A percentile compares a stretch with the other conserved stretches of the same genome.
Evolutionary conservation across 2,113 vertebrate species (phyloP).

Genomic region (Nesogale talazaci): DNA sequence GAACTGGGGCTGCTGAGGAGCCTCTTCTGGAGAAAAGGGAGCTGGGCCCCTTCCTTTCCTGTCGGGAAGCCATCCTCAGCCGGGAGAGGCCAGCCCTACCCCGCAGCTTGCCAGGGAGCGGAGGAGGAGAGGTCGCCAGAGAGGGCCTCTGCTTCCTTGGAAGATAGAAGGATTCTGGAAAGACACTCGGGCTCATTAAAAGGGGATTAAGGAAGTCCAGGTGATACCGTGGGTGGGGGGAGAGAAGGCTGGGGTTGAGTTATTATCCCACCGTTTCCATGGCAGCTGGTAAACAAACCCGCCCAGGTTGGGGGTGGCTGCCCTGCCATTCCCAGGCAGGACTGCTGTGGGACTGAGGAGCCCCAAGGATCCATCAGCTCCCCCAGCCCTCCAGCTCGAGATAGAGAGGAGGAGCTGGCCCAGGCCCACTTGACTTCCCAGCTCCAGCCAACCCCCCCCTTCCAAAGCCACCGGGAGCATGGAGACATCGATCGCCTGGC

Average conservation of each 20-base stretch:
- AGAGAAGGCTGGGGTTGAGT: slow-evolving; percentile 57
- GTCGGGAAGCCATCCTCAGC: slow-evolving; percentile 50
- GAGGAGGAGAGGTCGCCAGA: slow-evolving; percentile 46
- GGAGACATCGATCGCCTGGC: too few relatives aligned
- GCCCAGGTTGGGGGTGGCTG: slow-evolving; percentile 53
- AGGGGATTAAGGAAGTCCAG: slow-evolving; percentile 73
- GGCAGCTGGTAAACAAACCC: slow-evolving; percentile 75
- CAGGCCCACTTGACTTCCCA: neutral
- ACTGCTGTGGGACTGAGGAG: slow-evolving; percentile 32
- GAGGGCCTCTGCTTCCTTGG: slow-evolving; percentile 29
- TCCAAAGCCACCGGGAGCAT: neutral
- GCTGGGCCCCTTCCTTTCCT: slow-evolving; percentile 40
- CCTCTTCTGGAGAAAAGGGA: neutral
- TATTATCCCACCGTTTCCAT: slow-evolving; percentile 54
- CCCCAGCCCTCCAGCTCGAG: neutral
- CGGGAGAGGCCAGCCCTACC: neutral
- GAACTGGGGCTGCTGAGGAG: neutral
- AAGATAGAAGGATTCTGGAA: slow-evolving; percentile 46
- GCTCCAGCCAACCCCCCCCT: neutral
- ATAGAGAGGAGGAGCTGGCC: neutral
- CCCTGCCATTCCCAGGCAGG: slow-evolving; percentile 62
- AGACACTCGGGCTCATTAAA: slow-evolving; percentile 72
- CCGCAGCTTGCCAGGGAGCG: slow-evolving; percentile 15
- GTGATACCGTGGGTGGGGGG: slow-evolving; percentile 57
- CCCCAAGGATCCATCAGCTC: slow-evolving; percentile 19